Evolutionary conservation across 2,888 invertebrate species (phyloP).

Genomic region (Phyto melanocephala): DNA sequence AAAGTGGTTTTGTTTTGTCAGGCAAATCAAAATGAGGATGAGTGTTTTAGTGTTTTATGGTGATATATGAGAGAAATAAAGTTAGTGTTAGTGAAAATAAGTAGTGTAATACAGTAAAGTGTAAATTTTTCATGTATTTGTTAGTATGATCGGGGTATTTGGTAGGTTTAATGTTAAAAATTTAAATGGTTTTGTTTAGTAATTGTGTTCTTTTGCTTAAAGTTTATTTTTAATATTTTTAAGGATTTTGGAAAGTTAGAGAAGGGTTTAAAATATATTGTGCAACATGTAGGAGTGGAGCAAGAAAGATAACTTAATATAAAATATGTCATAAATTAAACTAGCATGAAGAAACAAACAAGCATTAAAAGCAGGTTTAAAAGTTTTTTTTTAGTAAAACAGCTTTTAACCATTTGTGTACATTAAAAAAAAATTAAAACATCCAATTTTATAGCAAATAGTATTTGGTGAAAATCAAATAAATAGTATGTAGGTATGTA

Average conservation of each 20-base stretch:
- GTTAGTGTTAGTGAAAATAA: background rate
- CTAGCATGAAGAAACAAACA: too few species aligned
- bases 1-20: background rate
- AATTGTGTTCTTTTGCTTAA: conserved; percentile 16
- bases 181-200: conserved; percentile 57
- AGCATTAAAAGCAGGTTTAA: too few species aligned
- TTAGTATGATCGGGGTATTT: background rate
- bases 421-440: too few species aligned
- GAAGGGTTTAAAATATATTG: too few species aligned
- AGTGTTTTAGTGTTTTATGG: background rate
- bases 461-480: too few species aligned
- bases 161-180: conserved; percentile 32
- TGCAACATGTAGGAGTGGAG: background rate
- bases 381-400: too few species aligned
- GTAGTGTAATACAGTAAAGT: background rate
- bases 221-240: background rate
- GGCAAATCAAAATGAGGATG: background rate
- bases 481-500: too few species aligned
- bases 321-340: background rate
- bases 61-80: background rate
- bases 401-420: too few species aligned
- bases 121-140: background rate
- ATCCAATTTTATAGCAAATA: too few species aligned
- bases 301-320: background rate
- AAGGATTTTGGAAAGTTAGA: background rate